A percentile compares a stretch with the other conserved stretches of the same genome.
These are phyloP conservation scores for Danio jaintianensis DNA, from an alignment of 2,797 vertebrate genomes.

Conservation along the genomic window DNA sequence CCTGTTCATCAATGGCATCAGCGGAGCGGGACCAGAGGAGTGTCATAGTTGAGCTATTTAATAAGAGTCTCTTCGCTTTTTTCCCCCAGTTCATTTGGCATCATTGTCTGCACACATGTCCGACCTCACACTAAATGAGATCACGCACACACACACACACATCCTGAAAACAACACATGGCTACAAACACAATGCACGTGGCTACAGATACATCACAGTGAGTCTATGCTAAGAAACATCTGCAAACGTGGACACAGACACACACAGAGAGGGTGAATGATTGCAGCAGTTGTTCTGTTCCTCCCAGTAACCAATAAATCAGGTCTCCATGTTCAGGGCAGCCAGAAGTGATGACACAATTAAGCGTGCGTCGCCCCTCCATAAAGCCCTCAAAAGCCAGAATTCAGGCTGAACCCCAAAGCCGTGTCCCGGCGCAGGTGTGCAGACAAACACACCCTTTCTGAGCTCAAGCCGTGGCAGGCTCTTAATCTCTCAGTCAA, in stretches of 20 bases:
- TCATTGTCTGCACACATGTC: constrained; percentile 23
- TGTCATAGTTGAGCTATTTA: constrained; percentile 37
- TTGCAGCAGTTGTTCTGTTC: constrained; percentile 37
- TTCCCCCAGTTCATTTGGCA: constrained; percentile 10
- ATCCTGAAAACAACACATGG: constrained; percentile 20
- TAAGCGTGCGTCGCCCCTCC: constrained; percentile 35
- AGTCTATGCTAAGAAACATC: constrained; percentile 40
- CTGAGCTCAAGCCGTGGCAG: constrained; percentile 53
- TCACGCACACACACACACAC: constrained; percentile 41
- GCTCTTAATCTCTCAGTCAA: constrained; percentile 55
- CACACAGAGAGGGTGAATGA: constrained; percentile 6
- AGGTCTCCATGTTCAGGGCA: constrained; percentile 40
- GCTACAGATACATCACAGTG: constrained; percentile 29
- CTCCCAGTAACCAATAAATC: constrained; percentile 52
- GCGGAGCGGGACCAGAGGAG: constrained; percentile 23
- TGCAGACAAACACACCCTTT: constrained; percentile 66
- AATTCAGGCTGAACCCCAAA: constrained; percentile 16
- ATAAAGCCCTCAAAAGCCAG: constrained; percentile 13
- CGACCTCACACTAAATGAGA: constrained; percentile 30
- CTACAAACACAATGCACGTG: constrained; percentile 36
- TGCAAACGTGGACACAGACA: constrained; percentile 40
- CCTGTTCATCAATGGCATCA: constrained; percentile 34
- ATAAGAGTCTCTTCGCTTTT: constrained; percentile 7
- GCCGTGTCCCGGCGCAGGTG: constrained; percentile 71
- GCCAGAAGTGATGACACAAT: constrained; percentile 53